Base-by-base conservation (phyloP, 2,797 vertebrate species). In the Pyrocephalus nanus region DNA sequence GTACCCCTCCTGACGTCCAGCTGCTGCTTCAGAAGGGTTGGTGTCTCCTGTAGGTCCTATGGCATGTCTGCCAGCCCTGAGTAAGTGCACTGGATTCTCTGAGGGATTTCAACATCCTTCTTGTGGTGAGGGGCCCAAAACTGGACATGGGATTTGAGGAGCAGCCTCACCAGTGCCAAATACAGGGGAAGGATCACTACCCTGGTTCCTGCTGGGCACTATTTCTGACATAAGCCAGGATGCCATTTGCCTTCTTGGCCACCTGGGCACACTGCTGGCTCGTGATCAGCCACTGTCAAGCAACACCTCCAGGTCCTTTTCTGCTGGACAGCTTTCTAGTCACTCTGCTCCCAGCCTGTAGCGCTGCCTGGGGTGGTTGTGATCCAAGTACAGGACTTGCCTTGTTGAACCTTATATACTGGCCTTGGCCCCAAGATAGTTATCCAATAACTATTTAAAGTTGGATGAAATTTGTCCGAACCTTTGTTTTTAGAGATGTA, bases 101-200 rank as follows among this genome's bases (percentile, higher is more conserved):
- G 50, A 57, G 45, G 70, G 45, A 45, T 78, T 80, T 27, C 47
- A 54, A 23, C 32, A 15, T 55, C 48, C 12, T 61, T 67, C 30
- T 27, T 32, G 22, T 10, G 16, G 42, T 32, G 32, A 54, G 18
- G 8, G 3, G 9, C 54, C 22, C 42, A 61, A 10, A 74, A 42
- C 18, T 36, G 48, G 42, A 19, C 34, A 36, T 36, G 23, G 42
- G 3, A 36, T 12, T 42, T 6, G 8, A 54, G 47, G 18, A 48
- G 23, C 0, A 0, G 5, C 48, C 34, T 8, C 70, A 40, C 6
- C 12, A 36, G 2, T 42, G 48, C 34, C 2, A 1, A n/a, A 22
- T 9, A 36, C 5, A 3, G 22, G 18, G 22, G 26, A 2, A 48
- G 6, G 14, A 32, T 61, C 55, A 11, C 47, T 54, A 15, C 26